phyloP scores from a whole-genome alignment of 2,113 vertebrate genomes.

The Nyctereutes procyonoides region DNA sequence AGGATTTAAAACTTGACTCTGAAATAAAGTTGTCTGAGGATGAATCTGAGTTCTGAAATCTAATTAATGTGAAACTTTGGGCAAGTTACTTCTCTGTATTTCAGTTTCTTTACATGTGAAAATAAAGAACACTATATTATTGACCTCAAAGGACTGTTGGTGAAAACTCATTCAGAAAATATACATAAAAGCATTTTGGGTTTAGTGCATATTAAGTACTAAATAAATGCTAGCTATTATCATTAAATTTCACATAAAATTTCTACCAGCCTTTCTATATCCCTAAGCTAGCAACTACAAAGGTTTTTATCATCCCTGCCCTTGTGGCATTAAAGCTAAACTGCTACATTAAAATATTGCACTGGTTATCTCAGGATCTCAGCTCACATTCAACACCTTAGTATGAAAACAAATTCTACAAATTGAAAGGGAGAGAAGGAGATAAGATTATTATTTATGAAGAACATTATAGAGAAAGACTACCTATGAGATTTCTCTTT shows the following conservation, averaged over 20 bases:
- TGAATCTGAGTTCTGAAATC: neutral
- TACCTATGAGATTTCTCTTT: neutral
- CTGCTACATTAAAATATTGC: slow-evolving; percentile 18
- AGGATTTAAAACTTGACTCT: slow-evolving; percentile 24
- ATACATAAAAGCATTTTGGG: slow-evolving; percentile 20
- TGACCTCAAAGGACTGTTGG: neutral
- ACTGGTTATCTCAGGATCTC: slow-evolving; percentile 16
- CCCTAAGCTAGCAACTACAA: neutral
- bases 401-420: neutral
- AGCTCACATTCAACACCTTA: neutral
- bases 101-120: slow-evolving; percentile 41
- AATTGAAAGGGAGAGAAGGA: neutral
- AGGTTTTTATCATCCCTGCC: slow-evolving; percentile 27
- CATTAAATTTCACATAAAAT: neutral
- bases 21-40: slow-evolving; percentile 28
- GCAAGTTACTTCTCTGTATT: neutral
- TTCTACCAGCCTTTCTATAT: slow-evolving; percentile 6
- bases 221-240: slow-evolving; percentile 38
- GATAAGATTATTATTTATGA: neutral
- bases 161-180: slow-evolving; percentile 37
- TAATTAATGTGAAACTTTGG: slow-evolving; percentile 18
- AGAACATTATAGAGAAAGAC: neutral
- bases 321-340: neutral
- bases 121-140: neutral
- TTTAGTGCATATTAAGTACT: neutral